Evolutionary conservation across 2,888 invertebrate genomes (phyloP), one percentile per base, ranked within the genome.

Genomic region (Drosophila atroscutellata): DNA sequence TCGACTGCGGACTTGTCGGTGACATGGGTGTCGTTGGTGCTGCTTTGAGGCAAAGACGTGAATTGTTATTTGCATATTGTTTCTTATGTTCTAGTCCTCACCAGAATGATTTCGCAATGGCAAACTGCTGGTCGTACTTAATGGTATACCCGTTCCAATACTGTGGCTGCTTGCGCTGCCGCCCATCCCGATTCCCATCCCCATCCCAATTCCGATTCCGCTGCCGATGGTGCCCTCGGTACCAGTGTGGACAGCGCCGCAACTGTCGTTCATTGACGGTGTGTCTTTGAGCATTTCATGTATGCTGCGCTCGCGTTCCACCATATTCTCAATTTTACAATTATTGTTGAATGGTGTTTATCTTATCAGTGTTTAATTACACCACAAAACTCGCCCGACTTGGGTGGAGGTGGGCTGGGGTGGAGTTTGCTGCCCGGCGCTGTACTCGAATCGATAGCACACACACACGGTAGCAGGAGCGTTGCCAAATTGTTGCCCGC

Each of bases 221-320:
- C 66, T 60, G 1, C 70, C 72, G 11, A 72, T 52, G 49, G 74
- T 82, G 34, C 62, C 95, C 86, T 96, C 96, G 13, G 96, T 96
- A 70, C 96, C 96, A 18, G 96, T 95, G 78, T 96, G 96, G 80
- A 96, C 95, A 39, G 96, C 95, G 90, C 95, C 96, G 83, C 95
- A 96, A 78, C 95, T 96, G 89, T 96, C 96, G 79, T 96, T 96
- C 90, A 96, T 94, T 42, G 96, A 95, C 56, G 97, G 96, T 51
- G 97, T 95, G 90, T 97, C 97, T 92, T 97, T 97, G 71, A 97
- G 93, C 97, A 97, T 97, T 94, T 97, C 97, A 92, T 97, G 97
- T 91, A 97, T 97, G 86, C 93, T 93, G 52, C 92, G 89, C 77
- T 93, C 92, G 39, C 92, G 89, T 80, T 93, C 92, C 70, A 87